Percentiles rank a stretch among this genome's conserved stretches.
Evolutionary conservation across 37 sponge, comb jelly and placozoan genomes (phyloP).

Genomic region (Crambe crambe): DNA sequence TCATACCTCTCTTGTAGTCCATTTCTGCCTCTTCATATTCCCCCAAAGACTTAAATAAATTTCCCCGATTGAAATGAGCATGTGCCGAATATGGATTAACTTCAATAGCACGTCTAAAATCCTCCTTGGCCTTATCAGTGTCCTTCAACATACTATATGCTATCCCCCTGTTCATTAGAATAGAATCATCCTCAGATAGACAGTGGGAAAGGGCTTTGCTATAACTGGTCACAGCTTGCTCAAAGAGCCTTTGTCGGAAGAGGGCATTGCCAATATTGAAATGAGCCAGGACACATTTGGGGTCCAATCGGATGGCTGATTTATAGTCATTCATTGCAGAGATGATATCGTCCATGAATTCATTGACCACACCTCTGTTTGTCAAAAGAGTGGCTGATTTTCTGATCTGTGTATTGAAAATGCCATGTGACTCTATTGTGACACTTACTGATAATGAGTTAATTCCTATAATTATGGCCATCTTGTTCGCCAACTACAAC

Average conservation of each 20-base stretch:
- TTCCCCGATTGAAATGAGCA: conserved; percentile 89
- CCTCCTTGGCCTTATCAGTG: conserved; percentile 58
- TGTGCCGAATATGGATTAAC: conserved; percentile 82
- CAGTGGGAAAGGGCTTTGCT: conserved; percentile 47
- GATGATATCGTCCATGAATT: conserved; percentile 72
- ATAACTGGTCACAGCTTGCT: conserved; percentile 62
- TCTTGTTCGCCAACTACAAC: no score
- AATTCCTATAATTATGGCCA: no score
- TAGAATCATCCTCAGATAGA: conserved; percentile 50
- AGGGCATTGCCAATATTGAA: conserved; percentile 94
- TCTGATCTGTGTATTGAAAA: conserved; percentile 8
- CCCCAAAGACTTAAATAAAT: conserved; percentile 62
- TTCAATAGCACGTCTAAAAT: conserved; percentile 60
- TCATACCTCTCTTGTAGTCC: conserved; percentile 80
- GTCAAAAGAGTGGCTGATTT: conserved; percentile 58
- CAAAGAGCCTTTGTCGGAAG: conserved; percentile 70
- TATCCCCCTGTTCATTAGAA: conserved; percentile 72
- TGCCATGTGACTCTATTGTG: conserved; percentile 12
- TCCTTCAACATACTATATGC: conserved; percentile 57
- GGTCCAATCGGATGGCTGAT: conserved; percentile 70
- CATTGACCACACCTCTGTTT: conserved; percentile 83
- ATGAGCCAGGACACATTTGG: conserved; percentile 74
- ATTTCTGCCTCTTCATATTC: conserved; percentile 54
- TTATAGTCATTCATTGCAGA: conserved; percentile 85
- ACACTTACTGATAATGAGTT: no score